Percentiles rank a stretch among this genome's conserved stretches.
Conservation (phyloP, 2,888 invertebrate species). For the Microctonus hyperodae region DNA sequence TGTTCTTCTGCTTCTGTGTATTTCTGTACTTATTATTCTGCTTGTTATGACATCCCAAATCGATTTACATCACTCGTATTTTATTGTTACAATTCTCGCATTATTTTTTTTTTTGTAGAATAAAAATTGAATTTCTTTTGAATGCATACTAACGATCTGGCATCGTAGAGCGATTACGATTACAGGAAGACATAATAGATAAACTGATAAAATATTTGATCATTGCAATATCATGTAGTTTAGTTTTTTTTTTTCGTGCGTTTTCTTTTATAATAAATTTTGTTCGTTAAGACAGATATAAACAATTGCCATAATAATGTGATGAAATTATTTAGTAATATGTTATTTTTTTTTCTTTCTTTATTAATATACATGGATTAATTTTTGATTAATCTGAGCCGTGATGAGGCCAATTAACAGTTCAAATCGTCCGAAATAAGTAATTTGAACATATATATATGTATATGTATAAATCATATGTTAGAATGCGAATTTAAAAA, state of each 20-base stretch:
- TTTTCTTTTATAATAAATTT: not conserved
- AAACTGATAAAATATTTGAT: not conserved
- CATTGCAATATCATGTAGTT: not conserved
- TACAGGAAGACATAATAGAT: not conserved
- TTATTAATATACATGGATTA: not conserved
- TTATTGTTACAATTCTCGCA: constrained; percentile 7
- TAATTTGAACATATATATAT: not conserved
- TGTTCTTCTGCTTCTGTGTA: not conserved
- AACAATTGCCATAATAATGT: not conserved
- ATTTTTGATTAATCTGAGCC: not conserved
- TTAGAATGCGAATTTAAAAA: too few species aligned
- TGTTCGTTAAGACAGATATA: not conserved
- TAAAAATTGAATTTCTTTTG: constrained; percentile 5
- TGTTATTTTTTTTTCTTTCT: not conserved
- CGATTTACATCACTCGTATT: not conserved
- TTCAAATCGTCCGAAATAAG: not conserved
- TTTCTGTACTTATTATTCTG: not conserved
- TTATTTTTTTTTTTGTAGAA: not conserved
- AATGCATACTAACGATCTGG: constrained; percentile 32
- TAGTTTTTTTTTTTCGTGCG: not conserved
- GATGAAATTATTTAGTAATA: not conserved
- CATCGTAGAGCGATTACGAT: constrained; percentile 31
- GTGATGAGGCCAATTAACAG: not conserved
- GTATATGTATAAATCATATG: too few species aligned
- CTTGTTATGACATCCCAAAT: not conserved